Conservation (phyloP, 2,888 invertebrate genomes). For the Brachyptera putata region DNA sequence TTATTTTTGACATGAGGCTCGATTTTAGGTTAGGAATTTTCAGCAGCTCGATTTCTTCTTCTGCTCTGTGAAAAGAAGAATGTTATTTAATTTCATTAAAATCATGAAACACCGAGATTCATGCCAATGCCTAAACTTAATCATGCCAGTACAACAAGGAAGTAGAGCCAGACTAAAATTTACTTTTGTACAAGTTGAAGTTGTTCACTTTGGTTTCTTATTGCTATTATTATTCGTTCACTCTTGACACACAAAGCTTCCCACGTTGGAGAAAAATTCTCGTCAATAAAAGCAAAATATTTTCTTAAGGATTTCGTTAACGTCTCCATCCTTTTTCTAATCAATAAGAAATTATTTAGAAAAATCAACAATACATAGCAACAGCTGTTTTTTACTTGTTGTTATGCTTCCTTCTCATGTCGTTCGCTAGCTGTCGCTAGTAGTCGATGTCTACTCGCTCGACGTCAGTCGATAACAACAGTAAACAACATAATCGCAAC, state of each 20-base stretch:
- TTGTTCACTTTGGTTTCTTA: slow-evolving; percentile 27
- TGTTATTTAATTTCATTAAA: no score
- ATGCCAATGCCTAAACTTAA: neutral
- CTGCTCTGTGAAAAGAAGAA: slow-evolving; percentile 20
- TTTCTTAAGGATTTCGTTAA: slow-evolving; percentile 20
- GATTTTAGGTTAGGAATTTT: slow-evolving; percentile 24
- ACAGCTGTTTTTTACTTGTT: no score
- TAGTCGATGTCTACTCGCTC: no score
- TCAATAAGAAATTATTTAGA: neutral
- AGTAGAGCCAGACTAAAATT: neutral
- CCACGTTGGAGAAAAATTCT: slow-evolving; percentile 10
- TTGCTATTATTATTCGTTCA: neutral
- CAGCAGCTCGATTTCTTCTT: slow-evolving; percentile 11
- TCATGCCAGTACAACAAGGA: neutral
- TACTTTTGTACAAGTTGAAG: slow-evolving; percentile 22
- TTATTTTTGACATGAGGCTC: slow-evolving; percentile 26
- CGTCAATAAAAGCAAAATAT: slow-evolving; percentile 20
- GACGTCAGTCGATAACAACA: no score
- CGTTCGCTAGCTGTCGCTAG: no score
- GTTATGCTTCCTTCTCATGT: no score
- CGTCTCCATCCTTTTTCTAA: slow-evolving; percentile 21
- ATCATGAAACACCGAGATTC: neutral
- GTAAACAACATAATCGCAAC: no score
- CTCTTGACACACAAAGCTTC: slow-evolving; percentile 12
- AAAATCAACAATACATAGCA: neutral